Evolutionary conservation across 2,888 invertebrate genomes (phyloP), one percentile per base, ranked within the genome.

Genomic region (Zygothrica quintamaculata): DNA sequence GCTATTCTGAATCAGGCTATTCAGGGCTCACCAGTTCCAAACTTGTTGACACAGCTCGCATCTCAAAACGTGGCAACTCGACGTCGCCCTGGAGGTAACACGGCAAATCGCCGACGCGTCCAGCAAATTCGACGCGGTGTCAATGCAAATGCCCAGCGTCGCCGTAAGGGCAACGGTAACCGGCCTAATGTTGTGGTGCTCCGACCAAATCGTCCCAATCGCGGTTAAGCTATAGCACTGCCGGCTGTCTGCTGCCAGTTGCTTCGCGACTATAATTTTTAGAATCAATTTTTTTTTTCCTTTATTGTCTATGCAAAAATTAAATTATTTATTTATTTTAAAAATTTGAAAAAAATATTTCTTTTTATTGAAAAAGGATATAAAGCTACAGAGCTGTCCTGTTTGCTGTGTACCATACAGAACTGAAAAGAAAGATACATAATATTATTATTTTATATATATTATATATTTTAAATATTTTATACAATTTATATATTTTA

Each of bases 1-100:
- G 26, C 56, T 5, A 73, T 72, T 1, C n/a, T 72, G 7, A 71
- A 66, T 12, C 65, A 73, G 46, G 76, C 22, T 36, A 65, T 75
- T 43, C 53, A 68, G 13, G 68, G 65, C 4, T 50, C 88, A 16
- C 78, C 87, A 1, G 18, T 88, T 13, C 73, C 31, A 11, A 65
- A 18, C 13, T 33, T 88, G 2, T 34, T 88, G 69, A 76, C 88
- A 0, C 88, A 88, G 56, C 58, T 84, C 51, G 13, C 84, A 3
- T 82, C 60, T 0, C 71, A 85, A 37, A 73, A 52, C 1, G 43
- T 62, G 0, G 13, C 59, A 0, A 52, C 61, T 8, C 81, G 74
- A 8, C 62, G 51, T 29, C 70, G 77, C 13, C 53, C 16, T 0
- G 53, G 37, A 0, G 62, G 53, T 46, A 70, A 68, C 46, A n/a